These are phyloP conservation scores for Acanthisitta chloris DNA, from an alignment of 2,113 vertebrate species.

Conservation along the genomic window DNA sequence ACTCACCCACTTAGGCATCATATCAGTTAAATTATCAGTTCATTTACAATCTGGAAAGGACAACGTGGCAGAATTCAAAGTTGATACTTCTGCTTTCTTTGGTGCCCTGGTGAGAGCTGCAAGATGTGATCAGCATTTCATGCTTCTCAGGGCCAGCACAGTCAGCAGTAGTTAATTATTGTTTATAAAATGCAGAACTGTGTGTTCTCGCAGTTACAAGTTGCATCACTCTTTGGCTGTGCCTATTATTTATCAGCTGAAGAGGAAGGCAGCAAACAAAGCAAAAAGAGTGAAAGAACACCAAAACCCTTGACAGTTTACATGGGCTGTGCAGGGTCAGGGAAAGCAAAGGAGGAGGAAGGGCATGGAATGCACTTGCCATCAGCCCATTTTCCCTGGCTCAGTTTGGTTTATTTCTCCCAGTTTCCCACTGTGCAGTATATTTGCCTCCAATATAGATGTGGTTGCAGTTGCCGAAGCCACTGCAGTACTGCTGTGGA, in stretches of 20 bases:
- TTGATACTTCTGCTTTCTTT: not conserved
- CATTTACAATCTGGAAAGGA: not conserved
- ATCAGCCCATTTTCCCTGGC: not conserved
- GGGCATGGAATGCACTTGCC: not conserved
- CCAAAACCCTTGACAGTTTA: not conserved
- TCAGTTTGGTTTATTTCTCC: not conserved
- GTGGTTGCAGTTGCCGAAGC: not conserved
- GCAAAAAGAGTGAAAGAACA: not conserved
- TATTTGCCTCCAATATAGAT: not conserved
- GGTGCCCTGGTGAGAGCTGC: not conserved
- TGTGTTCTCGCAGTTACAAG: not conserved
- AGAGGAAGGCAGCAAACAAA: not conserved
- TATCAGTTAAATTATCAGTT: not conserved
- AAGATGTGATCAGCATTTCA: slow-evolving; percentile 3
- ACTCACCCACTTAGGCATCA: not conserved
- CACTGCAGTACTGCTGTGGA: not conserved
- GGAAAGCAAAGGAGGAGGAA: not conserved
- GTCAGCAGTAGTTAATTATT: slow-evolving; percentile 43
- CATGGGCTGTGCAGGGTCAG: not conserved
- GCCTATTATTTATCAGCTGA: not conserved
- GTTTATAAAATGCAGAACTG: slow-evolving; percentile 31
- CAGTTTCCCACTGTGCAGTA: not conserved
- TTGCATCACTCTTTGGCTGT: slow-evolving; percentile 22
- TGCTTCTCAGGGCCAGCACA: not conserved
- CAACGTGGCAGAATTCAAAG: not conserved